Evolutionary conservation across 2,113 vertebrate species (phyloP), one percentile per base, ranked within the genome.

Genomic region (Nyctereutes procyonoides): DNA sequence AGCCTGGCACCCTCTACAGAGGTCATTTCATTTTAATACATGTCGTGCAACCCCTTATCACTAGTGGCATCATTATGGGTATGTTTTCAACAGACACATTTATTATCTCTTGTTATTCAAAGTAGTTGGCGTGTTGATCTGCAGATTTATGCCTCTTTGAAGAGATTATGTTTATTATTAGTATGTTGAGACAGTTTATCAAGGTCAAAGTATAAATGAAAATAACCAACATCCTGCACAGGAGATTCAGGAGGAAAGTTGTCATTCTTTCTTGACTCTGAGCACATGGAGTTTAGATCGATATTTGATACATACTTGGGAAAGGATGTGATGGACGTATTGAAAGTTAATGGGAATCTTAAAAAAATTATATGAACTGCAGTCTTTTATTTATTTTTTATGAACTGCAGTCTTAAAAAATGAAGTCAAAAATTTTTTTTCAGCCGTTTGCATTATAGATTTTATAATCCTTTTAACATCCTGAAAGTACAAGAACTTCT

Each of bases 401-500:
- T 51, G 53, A 73, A 9, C 10, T 11, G 53, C 16, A 77, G 9
- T 67, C 73, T 88, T 81, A 87, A 88, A 91, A 89, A 89, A 76
- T 55, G 24, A 87, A 76, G 19, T 11, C 71, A 85, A 65, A 10
- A 32, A 10, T 28, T 8, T 24, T 94, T n/a, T 93, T 80, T 65
- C 35, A 67, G 58, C 35, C 90, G 26, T 96, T 96, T 90, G 24
- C 60, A 56, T 53, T 93, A 69, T 89, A 83, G 62, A 93, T 89
- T 96, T 97, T 93, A 80, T 74, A 84, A 85, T 94, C 24, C 17
- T 90, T 92, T 96, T 83, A 93, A 73, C 38, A 62, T 97, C 51
- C 93, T 95, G 8, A 95, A 95, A 92, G 90, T 35, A 81, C 35
- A 81, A 95, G 67, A 93, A 90, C 55, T 95, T 95, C 35, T 13